These are phyloP conservation scores for Pyrocephalus nanus DNA, from an alignment of 2,797 vertebrate genomes.

Conservation along the genomic window DNA sequence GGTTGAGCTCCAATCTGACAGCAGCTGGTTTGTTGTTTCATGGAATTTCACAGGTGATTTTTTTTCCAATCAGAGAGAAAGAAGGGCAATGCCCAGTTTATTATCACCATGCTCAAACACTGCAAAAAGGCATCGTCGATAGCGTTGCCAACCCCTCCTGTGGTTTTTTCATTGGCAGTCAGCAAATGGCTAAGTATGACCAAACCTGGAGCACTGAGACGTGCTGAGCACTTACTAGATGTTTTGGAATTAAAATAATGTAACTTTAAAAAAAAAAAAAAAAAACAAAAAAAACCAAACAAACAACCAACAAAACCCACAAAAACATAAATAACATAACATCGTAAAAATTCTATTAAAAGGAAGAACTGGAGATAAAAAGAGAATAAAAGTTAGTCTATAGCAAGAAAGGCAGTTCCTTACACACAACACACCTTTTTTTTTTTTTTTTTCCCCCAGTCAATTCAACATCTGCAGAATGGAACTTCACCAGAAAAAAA, in stretches of 20 bases:
- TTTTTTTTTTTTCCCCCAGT: too few relatives aligned
- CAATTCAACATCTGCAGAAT: not conserved
- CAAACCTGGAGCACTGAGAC: not conserved
- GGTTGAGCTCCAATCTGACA: not conserved
- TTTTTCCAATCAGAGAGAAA: constrained; percentile 2
- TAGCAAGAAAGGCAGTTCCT: not conserved
- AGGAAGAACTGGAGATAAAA: not conserved
- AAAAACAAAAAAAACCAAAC: too few relatives aligned
- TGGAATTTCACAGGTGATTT: constrained; percentile 16
- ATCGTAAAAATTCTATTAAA: not conserved
- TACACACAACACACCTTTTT: not conserved
- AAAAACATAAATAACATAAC: not conserved
- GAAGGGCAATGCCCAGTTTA: not conserved
- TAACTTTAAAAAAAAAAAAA: not conserved
- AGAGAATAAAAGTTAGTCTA: not conserved
- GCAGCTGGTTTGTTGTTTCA: not conserved
- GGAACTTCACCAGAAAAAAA: not conserved
- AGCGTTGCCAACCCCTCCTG: constrained; percentile 10
- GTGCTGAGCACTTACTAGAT: not conserved
- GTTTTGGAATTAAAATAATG: not conserved
- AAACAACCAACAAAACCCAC: too few relatives aligned
- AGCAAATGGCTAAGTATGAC: not conserved
- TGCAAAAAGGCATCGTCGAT: not conserved
- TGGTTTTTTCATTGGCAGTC: not conserved
- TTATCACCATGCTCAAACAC: not conserved